Conservation (phyloP, 2,113 vertebrate species). For the Macroglossus sobrinus region DNA sequence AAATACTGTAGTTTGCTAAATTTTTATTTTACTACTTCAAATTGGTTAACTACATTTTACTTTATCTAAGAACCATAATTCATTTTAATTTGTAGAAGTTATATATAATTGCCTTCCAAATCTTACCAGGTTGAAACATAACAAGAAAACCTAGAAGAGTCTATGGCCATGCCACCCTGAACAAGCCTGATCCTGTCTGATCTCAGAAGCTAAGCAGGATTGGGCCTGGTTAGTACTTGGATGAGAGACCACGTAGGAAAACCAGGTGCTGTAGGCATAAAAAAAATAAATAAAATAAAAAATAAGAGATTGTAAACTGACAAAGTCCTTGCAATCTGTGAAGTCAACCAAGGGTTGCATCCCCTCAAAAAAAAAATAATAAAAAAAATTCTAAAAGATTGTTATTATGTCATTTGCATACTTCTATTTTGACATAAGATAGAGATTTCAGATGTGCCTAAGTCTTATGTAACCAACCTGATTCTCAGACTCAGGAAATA, state of each 20-base stretch:
- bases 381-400: background rate
- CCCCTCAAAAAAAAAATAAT: too few species aligned
- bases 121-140: background rate
- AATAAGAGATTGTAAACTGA: too few species aligned
- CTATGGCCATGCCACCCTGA: too few species aligned
- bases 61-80: background rate
- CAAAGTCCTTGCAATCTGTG: too few species aligned
- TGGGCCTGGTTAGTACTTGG: too few species aligned
- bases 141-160: background rate
- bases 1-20: background rate
- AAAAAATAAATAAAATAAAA: too few species aligned
- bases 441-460: background rate
- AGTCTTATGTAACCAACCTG: background rate
- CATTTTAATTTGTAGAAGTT: background rate
- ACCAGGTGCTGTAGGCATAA: too few species aligned
- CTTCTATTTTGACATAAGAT: background rate
- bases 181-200: too few species aligned
- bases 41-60: background rate
- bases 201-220: too few species aligned
- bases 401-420: background rate
- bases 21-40: background rate
- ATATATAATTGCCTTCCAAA: background rate
- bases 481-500: background rate
- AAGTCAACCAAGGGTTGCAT: too few species aligned
- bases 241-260: too few species aligned